Percentiles rank a stretch among this genome's conserved stretches.
Evolutionary conservation across 2,113 vertebrate species (phyloP).

Genomic region (Anoura caudifer): DNA sequence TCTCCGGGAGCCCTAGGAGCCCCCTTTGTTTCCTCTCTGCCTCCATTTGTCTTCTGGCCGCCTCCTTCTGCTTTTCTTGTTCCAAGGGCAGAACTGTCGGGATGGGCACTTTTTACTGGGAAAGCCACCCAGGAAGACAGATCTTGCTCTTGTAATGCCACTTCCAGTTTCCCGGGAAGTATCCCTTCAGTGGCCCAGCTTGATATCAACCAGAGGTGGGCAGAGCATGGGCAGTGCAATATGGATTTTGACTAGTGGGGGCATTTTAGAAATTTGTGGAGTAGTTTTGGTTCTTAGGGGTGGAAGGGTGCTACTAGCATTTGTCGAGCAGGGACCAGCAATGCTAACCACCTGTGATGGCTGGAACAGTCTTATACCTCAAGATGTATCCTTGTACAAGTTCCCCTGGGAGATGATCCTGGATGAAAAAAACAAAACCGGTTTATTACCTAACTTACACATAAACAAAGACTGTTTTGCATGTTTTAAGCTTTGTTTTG

Average conservation of each 20-base stretch:
- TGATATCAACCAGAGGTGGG: background rate
- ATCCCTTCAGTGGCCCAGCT: background rate
- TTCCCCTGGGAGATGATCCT: background rate
- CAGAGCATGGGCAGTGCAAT: background rate
- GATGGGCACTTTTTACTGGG: background rate
- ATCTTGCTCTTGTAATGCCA: background rate
- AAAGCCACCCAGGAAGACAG: background rate
- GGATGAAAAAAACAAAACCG: background rate
- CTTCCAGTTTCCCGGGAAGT: background rate
- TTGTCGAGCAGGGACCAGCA: background rate
- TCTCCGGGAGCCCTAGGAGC: no score
- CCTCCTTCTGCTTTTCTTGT: background rate
- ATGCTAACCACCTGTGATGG: background rate
- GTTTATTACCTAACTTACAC: background rate
- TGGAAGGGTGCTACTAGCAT: background rate
- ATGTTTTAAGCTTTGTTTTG: conserved; percentile 24
- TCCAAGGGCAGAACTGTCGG: background rate
- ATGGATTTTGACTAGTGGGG: background rate
- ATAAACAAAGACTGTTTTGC: background rate
- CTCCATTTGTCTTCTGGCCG: background rate
- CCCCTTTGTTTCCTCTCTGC: background rate
- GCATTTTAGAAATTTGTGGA: background rate
- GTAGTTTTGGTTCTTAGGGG: background rate
- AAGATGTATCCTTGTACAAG: background rate
- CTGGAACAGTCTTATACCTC: background rate